phyloP scores from a whole-genome alignment of 2,797 vertebrate species.

The Xenentodon cancila region DNA sequence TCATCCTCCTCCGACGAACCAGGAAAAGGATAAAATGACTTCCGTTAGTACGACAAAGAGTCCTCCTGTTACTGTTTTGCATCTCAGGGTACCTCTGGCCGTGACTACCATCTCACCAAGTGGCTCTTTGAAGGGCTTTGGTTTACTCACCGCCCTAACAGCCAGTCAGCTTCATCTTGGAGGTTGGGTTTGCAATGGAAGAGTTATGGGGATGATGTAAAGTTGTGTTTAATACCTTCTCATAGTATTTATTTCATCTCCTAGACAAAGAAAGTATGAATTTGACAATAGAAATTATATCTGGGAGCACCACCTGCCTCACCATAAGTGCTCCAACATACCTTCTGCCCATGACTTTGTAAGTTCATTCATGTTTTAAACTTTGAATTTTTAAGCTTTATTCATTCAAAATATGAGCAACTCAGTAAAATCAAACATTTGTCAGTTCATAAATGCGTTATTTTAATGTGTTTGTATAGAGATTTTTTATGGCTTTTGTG shows the following conservation, averaged over 20 bases:
- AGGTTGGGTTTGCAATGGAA: conserved; percentile 61
- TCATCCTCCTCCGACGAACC: conserved; percentile 29
- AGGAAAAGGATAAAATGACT: conserved; percentile 20
- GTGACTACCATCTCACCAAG: conserved; percentile 35
- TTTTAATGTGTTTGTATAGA: background rate
- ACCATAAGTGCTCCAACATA: conserved; percentile 68
- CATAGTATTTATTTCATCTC: conserved; percentile 13
- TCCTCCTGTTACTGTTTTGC: conserved; percentile 45
- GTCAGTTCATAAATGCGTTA: background rate
- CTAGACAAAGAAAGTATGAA: conserved; percentile 57
- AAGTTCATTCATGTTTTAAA: conserved; percentile 42
- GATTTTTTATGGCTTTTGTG: background rate
- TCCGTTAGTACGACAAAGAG: conserved; percentile 26
- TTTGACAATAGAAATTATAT: conserved; percentile 54
- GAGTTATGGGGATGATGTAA: conserved; percentile 2
- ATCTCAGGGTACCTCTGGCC: conserved; percentile 70
- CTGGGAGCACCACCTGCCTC: conserved; percentile 77
- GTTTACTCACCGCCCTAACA: conserved; percentile 56
- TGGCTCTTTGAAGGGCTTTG: conserved; percentile 39
- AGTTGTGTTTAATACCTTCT: background rate
- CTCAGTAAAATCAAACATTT: background rate
- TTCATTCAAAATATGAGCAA: background rate
- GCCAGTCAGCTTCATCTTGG: conserved; percentile 75
- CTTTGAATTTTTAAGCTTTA: conserved; percentile 1
- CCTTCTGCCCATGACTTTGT: conserved; percentile 76